Conservation (phyloP, 2,113 vertebrate species). For the Tetraodon nigroviridis region DNA sequence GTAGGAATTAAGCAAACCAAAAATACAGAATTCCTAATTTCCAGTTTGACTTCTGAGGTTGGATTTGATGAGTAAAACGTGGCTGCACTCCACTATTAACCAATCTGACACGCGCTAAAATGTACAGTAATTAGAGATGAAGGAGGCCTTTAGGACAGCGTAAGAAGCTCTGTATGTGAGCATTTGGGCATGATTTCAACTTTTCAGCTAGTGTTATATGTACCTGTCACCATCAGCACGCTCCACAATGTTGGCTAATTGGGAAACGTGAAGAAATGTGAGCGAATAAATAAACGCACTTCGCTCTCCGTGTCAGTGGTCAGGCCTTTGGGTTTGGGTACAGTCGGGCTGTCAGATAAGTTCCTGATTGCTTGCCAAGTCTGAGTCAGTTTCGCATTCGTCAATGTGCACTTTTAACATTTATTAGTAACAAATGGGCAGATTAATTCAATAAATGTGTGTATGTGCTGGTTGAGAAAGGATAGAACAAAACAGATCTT, state of each 20-base stretch:
- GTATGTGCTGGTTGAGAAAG: not conserved
- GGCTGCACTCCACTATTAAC: conserved; percentile 32
- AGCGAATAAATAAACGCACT: conserved; percentile 56
- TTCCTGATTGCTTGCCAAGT: conserved; percentile 43
- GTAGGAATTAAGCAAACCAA: conserved; percentile 8
- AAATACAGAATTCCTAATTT: conserved; percentile 23
- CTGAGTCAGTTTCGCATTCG: conserved; percentile 31
- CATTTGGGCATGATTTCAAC: conserved; percentile 53
- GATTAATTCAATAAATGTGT: conserved; percentile 19
- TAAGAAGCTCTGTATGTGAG: conserved; percentile 38
- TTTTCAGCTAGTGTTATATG: conserved; percentile 55
- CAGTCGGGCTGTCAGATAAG: conserved; percentile 37
- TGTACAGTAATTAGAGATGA: conserved; percentile 49
- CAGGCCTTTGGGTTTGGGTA: conserved; percentile 22
- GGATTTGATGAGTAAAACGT: conserved; percentile 11
- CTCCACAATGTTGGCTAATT: conserved; percentile 50
- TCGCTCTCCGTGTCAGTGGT: conserved; percentile 41
- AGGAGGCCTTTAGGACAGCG: conserved; percentile 26
- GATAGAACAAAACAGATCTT: conserved; percentile 14
- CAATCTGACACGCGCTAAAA: conserved; percentile 35
- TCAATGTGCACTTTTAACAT: conserved; percentile 19
- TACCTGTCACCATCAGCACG: conserved; percentile 61
- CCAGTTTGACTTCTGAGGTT: conserved; percentile 17
- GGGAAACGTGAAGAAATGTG: conserved; percentile 50
- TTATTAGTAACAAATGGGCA: conserved; percentile 44